Evolutionary conservation across 2,888 invertebrate species (phyloP), one percentile per base, ranked within the genome.

Genomic region (Eurytoma adleriae): DNA sequence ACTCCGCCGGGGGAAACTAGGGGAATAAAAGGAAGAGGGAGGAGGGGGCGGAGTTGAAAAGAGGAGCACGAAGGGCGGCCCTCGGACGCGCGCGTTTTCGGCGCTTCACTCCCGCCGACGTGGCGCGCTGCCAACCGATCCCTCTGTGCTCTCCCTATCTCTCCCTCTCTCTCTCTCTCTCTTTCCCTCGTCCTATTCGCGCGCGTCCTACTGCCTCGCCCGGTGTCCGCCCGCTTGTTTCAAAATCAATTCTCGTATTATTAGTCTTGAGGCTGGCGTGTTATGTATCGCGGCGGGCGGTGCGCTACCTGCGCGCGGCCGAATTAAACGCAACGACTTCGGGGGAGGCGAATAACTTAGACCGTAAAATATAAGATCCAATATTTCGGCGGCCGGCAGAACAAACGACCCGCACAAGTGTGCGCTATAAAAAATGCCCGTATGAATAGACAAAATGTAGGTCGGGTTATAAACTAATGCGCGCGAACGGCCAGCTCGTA

Each of bases 81-180:
- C 62, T 59, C 24, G 12, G 5, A 16, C n/a, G 61, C 18, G 5
- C 13, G 30, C 64, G 27, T 18, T 40, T 40, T 40, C 48, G 16
- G 48, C 48, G 66, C 40, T 40, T 40, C 40, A 40, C 5, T 27
- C 7, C 24, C 18, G 12, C 12, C 62, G 80, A 66, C 62, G 77
- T 83, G 84, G 84, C 83, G 50, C 66, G 40, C 48, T 83, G 84
- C 84, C 83, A 83, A 83, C 56, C 71, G 70, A 79, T 79, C 67
- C 52, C 56, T 52, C 61, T 24, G 16, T 5, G 13, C 10, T 16
- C 18, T 27, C 10, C 16, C 14, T 24, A n/a, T 16, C 54, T 24
- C 24, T 12, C 20, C 56, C 72, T n/a, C 30, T 2, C 2, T 14
- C 67, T 24, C 50, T 27, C 54, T 7, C 24, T 10, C 7, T 48